A percentile compares a stretch with the other conserved stretches of the same genome.
Evolutionary conservation across 2,888 invertebrate genomes (phyloP).

Genomic region (Agrotis segetum): DNA sequence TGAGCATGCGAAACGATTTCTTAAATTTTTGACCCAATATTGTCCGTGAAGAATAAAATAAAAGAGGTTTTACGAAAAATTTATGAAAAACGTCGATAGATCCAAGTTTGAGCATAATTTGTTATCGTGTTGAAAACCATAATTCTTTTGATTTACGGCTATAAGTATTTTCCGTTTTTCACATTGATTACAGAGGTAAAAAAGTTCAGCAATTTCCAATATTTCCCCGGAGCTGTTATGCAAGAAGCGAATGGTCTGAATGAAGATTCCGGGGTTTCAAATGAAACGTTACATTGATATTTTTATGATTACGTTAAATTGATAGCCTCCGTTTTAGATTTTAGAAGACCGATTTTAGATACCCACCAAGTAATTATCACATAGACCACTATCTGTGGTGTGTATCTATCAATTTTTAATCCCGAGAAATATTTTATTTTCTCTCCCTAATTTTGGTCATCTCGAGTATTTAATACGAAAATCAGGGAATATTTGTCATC

Average conservation of each 20-base stretch:
- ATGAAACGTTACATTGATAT: too few species aligned
- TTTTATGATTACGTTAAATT: too few species aligned
- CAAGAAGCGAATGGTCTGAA: background rate
- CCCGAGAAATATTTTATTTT: background rate
- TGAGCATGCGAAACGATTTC: background rate
- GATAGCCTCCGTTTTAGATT: background rate
- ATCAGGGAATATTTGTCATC: background rate
- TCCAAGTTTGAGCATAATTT: conserved; percentile 9
- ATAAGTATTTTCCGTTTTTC: conserved; percentile 1
- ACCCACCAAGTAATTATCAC: too few species aligned
- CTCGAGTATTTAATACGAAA: background rate
- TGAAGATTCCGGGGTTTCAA: background rate
- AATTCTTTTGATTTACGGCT: conserved; percentile 6
- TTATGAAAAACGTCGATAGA: conserved; percentile 5
- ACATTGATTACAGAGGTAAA: background rate
- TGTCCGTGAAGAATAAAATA: background rate
- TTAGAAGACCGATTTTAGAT: background rate
- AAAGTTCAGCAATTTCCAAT: conserved; percentile 3
- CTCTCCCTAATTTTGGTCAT: background rate
- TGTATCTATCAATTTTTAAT: background rate
- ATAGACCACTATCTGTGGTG: too few species aligned
- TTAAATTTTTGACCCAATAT: background rate
- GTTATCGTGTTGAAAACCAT: conserved; percentile 4
- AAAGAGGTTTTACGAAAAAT: background rate
- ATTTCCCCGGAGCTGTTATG: background rate